Evolutionary conservation across 1,140 invertebrate genomes (phyloP).

Genomic region (Pseudomyrmex pallidus): DNA sequence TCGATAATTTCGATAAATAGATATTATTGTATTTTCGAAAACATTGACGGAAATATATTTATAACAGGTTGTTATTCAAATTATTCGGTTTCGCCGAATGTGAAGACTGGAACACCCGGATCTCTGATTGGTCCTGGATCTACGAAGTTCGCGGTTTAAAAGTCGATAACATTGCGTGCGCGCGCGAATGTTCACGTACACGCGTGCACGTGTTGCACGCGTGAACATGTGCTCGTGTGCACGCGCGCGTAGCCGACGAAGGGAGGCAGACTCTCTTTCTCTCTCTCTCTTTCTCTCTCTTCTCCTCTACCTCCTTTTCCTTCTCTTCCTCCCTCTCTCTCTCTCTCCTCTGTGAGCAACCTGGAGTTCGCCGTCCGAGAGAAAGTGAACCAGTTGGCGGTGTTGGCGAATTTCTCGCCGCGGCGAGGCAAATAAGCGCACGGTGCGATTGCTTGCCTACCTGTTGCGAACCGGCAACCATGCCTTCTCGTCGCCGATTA

Average conservation of each 20-base stretch:
- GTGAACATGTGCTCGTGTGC: neutral
- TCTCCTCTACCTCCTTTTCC: too few relatives aligned
- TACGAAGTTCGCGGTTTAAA: conserved; percentile 36
- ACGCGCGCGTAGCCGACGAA: too few relatives aligned
- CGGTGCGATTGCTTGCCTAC: conserved; percentile 44
- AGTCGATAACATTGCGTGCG: neutral
- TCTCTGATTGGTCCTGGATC: conserved; percentile 53
- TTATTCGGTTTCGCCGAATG: neutral
- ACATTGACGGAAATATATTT: too few relatives aligned
- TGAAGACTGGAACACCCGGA: conserved; percentile 41
- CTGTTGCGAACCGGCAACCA: conserved; percentile 74
- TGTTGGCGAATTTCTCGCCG: conserved; percentile 80
- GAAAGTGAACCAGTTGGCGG: conserved; percentile 83
- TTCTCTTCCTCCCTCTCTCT: too few relatives aligned
- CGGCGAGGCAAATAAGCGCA: conserved; percentile 62
- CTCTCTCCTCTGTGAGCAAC: conserved; percentile 22
- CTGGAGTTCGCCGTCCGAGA: conserved; percentile 78
- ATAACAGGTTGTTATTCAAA: too few relatives aligned
- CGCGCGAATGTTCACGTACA: neutral
- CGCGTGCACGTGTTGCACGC: neutral
- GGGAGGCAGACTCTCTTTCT: too few relatives aligned
- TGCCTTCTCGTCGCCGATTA: conserved; percentile 52
- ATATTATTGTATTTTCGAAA: too few relatives aligned
- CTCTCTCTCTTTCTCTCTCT: too few relatives aligned
- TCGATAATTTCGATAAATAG: too few relatives aligned